Evolutionary conservation across 2,113 vertebrate genomes (phyloP), one percentile per base, ranked within the genome.

Genomic region (Coturnix japonica): DNA sequence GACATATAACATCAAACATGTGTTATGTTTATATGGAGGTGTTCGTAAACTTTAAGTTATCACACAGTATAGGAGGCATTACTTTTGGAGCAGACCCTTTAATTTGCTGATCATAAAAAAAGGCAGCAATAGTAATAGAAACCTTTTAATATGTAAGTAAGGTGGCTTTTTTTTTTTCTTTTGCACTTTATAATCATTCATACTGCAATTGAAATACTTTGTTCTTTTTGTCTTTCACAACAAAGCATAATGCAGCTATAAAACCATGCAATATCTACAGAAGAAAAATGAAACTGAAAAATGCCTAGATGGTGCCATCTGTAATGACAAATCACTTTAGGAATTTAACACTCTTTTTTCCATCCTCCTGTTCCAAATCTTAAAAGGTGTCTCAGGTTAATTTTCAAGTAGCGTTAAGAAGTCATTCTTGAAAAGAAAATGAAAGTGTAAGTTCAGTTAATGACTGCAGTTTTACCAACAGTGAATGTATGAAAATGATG

Each of bases 101-200:
- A 51, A 30, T 46, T 43, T 59, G 5, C 10, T 63, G 44, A 77
- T 80, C 7, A 11, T 31, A 39, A 43, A 82, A 66, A 53, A 46
- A 59, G 4, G 5, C 33, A 37, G 37, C 6, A 37, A 13, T 3
- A 2, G 3, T 23, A 37, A 54, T 13, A 43, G 17, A 61, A 80
- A 12, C 2, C n/a, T 30, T n/a, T 15, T 5, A 25, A 39, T 33
- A 31, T 21, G 33, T 1, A 4, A 61, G 10, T 26, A 69, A 0
- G 14, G 26, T 53, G 7, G 23, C 37, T 25, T 51, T 49, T 49
- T 49, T 31, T 76, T 7, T 10, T 11, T 69, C 47, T 70, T 18
- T 1, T 76, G 12, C 31, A 13, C 6, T 76, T 56, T 44, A 5
- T 10, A 75, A 15, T 7, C 2, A 10, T 43, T 86, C 47, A 12